Base-by-base conservation (phyloP, 2,888 invertebrate species). In the Chironomus riparius region DNA sequence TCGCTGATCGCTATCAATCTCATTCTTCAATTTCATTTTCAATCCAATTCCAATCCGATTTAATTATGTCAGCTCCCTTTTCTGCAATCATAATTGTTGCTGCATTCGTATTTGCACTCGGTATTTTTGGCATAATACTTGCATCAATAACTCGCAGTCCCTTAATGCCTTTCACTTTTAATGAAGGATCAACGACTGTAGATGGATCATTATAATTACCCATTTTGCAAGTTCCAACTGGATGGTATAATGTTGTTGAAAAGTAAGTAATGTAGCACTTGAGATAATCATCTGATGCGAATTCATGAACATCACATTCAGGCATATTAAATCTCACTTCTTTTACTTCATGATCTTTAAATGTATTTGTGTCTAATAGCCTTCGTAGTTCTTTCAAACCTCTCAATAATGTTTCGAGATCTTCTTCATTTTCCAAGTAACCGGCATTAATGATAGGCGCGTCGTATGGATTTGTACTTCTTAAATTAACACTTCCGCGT, bases 111-210 rank as follows among this genome's bases (percentile, higher is more conserved):
- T 65, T 65, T 2, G 65, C 65, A 12, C 91, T 92, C 0, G 90
- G 86, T 70, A 91, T 87, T 2, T 82, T 85, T 0, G 93, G 93
- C 92, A 94, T 93, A 65, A 94, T 87, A 75, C 92, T 92, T 0
- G 91, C 92, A 81, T 92, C 92, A 0, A 88, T 87, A 0, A 92
- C 90, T 56, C 92, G 85, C 1, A 92, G 83, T 12, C 88, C 88
- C 18, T 85, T 81, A 0, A 91, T 84, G 0, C 90, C 90, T 77
- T 89, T 86, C 0, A 92, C 89, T 77, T 85, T 86, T 3, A 92
- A 82, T 61, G 88, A 82, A 0, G 89, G 86, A 81, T 89, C 88
- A 0, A 93, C 91, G 0, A 93, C 93, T 0, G 92, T 86, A 1
- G 82, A 84, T 0, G 84, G 82, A 81, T 90, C 90, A 0, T 80